Evolutionary conservation across 2,113 vertebrate species (phyloP), one percentile per base, ranked within the genome.

Genomic region (Strix uralensis): DNA sequence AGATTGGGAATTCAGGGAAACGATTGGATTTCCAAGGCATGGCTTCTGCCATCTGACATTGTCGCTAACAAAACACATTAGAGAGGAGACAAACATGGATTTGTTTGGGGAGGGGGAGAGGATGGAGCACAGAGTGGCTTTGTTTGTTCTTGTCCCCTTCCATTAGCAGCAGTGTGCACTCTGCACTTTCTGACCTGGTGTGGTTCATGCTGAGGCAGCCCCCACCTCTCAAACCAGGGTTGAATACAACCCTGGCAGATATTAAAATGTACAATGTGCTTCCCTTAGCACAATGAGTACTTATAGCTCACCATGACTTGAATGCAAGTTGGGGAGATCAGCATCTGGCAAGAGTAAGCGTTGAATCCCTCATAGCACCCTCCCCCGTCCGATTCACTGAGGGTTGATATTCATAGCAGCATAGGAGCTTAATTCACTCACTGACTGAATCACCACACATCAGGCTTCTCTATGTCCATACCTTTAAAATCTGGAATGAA

Each of bases 181-280:
- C 42, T 61, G 21, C 0, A 1, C 7, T 62, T 69, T 74, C 51
- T 83, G 80, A 51, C 16, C 2, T 16, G 15, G 3, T 57, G 21
- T 26, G 63, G 44, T 4, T 86, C 27, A 3, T 32, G 27, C 30
- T 27, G 16, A 38, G 55, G 36, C 11, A 92, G 34, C 13, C 15
- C 30, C 16, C 0, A 0, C 13, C 11, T 30, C 59, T 65, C 51
- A 66, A 49, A 10, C 1, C 16, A 32, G 29, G 21, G 10, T 0
- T 61, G 44, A 52, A 22, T 29, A 36, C 10, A 62, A 2, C 27
- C 16, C 63, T 47, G n/a, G 15, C n/a, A 63, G 71, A 42, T 73
- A 74, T 40, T 66, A 58, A 58, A 46, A 61, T 23, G 22, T 66
- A 20, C 19, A 44, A 13, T 5, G 15, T 29, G 3, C 32, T 63